phyloP scores from a whole-genome alignment of 2,888 invertebrate species.

The Molanna angustata region DNA sequence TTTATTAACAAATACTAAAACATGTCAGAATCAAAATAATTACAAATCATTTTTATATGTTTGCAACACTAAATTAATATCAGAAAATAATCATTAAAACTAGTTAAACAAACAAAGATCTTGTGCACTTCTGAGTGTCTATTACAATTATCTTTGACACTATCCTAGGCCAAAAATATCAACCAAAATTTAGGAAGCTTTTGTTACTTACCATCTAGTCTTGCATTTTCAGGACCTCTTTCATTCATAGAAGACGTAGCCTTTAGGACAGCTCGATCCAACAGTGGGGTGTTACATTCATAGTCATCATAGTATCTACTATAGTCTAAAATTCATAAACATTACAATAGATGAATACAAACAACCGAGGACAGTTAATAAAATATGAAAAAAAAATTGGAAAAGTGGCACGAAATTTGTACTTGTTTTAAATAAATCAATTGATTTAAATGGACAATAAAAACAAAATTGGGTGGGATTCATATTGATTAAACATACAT shows the following conservation, averaged over 20 bases:
- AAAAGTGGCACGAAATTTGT: neutral
- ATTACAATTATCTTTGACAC: too few species aligned
- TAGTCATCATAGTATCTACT: constrained; percentile 53
- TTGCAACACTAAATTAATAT: too few species aligned
- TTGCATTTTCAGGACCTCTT: constrained; percentile 82
- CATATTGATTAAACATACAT: constrained; percentile 13
- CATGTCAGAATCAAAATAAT: too few species aligned
- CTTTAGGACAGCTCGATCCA: constrained; percentile 68
- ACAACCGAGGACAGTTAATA: neutral
- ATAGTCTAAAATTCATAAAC: constrained; percentile 38
- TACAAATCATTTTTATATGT: too few species aligned
- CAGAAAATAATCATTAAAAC: too few species aligned
- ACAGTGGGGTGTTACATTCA: constrained; percentile 78
- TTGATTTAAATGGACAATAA: neutral
- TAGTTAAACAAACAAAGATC: too few species aligned
- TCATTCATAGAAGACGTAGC: constrained; percentile 80
- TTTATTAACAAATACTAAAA: too few species aligned
- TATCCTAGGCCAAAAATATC: too few species aligned
- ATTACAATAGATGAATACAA: neutral
- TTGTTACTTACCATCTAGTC: constrained; percentile 82
- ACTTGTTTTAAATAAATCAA: neutral
- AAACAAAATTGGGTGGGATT: constrained; percentile 3
- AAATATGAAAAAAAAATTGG: neutral
- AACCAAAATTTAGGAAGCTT: too few species aligned
- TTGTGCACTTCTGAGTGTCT: too few species aligned